A percentile compares a stretch with the other conserved stretches of the same genome.
These are phyloP conservation scores for Pyralis farinalis DNA, from an alignment of 2,888 invertebrate genomes.

Conservation along the genomic window DNA sequence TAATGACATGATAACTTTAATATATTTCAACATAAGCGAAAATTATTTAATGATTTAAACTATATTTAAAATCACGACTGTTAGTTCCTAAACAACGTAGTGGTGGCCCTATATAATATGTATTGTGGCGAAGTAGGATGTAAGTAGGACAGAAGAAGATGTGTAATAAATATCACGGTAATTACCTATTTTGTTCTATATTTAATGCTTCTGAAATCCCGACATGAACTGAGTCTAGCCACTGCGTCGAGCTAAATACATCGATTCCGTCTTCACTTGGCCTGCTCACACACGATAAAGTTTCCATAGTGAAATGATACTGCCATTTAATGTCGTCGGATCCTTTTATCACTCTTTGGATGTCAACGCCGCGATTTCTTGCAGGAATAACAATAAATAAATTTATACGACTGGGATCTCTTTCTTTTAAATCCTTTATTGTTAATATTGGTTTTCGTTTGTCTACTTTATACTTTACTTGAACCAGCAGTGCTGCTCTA, in stretches of 20 bases:
- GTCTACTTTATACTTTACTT: slow-evolving; percentile 74
- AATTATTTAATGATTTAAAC: too few relatives aligned
- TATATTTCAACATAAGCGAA: too few relatives aligned
- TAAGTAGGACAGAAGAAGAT: too few relatives aligned
- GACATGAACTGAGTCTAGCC: slow-evolving; percentile 76
- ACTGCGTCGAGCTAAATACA: slow-evolving; percentile 81
- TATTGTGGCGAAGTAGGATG: too few relatives aligned
- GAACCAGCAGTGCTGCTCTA: slow-evolving; percentile 79
- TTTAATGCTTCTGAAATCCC: slow-evolving; percentile 72
- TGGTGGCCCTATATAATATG: too few relatives aligned
- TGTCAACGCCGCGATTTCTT: slow-evolving; percentile 49
- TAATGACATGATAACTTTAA: too few relatives aligned
- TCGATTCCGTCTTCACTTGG: slow-evolving; percentile 86
- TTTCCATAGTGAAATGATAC: slow-evolving; percentile 87
- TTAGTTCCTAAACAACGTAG: too few relatives aligned
- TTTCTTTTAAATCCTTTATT: slow-evolving; percentile 42
- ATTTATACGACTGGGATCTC: slow-evolving; percentile 40
- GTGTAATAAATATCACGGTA: too few relatives aligned
- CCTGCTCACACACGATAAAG: slow-evolving; percentile 77
- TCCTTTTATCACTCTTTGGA: slow-evolving; percentile 79
- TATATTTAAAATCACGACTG: too few relatives aligned
- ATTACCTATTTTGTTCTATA: slow-evolving; percentile 80
- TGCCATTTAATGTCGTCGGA: slow-evolving; percentile 78
- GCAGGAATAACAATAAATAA: slow-evolving; percentile 41
- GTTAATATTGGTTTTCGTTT: slow-evolving; percentile 47